These are phyloP conservation scores for Proterorhinus semilunaris DNA, from an alignment of 2,113 vertebrate species.

Conservation along the genomic window DNA sequence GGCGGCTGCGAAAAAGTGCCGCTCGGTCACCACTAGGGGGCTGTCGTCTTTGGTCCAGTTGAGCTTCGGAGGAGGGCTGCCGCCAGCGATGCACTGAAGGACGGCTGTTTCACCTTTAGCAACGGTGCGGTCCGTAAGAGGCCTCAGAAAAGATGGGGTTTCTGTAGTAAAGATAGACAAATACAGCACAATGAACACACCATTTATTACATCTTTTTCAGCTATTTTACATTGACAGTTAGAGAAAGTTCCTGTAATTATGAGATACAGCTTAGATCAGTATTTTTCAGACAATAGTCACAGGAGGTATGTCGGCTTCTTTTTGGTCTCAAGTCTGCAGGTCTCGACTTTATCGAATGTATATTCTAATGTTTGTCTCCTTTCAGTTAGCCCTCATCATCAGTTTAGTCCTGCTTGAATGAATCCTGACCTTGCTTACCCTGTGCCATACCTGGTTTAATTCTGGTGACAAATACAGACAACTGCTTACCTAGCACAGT, in stretches of 20 bases:
- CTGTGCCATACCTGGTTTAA: background rate
- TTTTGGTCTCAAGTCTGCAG: no score
- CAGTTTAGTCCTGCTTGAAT: no score
- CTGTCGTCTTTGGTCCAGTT: constrained; percentile 98
- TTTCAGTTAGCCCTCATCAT: no score
- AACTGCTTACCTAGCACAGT: constrained; percentile 87
- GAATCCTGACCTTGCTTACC: no score
- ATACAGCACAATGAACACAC: background rate
- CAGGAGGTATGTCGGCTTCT: no score
- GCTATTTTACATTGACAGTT: no score
- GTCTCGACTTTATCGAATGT: no score
- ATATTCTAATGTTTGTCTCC: no score
- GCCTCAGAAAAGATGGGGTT: constrained; percentile 90
- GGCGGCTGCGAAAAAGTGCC: constrained; percentile 95
- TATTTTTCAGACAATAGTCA: no score
- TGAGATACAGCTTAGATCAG: no score
- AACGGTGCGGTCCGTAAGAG: constrained; percentile 88
- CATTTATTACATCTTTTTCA: no score
- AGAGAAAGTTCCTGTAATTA: no score
- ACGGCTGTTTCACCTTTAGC: constrained; percentile 93
- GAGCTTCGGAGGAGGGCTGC: constrained; percentile 87
- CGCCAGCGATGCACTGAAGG: constrained; percentile 93
- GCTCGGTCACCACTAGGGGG: constrained; percentile 86
- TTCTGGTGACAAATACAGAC: background rate
- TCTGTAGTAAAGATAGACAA: constrained; percentile 69